Percentiles rank a stretch among this genome's conserved stretches.
These are phyloP conservation scores for Caenorhabditis sp. DNA, from an alignment of 2,888 invertebrate species.

Conservation along the genomic window DNA sequence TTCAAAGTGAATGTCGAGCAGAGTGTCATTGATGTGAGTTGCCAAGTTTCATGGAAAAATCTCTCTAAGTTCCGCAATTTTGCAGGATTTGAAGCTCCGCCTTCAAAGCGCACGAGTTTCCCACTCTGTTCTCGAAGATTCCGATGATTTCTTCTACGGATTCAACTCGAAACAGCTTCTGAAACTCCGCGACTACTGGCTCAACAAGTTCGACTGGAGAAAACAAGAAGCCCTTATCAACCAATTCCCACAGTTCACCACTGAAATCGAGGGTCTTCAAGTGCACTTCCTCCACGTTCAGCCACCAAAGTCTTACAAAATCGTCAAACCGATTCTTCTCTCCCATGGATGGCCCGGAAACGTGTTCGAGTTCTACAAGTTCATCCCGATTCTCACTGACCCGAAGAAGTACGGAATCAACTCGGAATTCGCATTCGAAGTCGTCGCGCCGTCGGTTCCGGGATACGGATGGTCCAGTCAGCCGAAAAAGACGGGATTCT, in stretches of 20 bases:
- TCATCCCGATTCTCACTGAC: conserved; percentile 85
- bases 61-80: too few species aligned
- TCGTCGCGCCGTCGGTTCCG: conserved; percentile 85
- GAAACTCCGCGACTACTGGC: conserved; percentile 88
- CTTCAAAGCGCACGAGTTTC: conserved; percentile 84
- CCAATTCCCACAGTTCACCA: conserved; percentile 88
- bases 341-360: conserved; percentile 93
- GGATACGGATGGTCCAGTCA: conserved; percentile 86
- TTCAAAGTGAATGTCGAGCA: conserved; percentile 75
- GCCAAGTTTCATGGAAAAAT: background rate
- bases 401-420: conserved; percentile 84
- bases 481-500: conserved; percentile 85
- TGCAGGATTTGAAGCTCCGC: conserved; percentile 83
- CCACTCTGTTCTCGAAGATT: conserved; percentile 80
- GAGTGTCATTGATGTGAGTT: conserved; percentile 64
- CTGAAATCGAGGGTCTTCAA: conserved; percentile 88
- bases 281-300: conserved; percentile 89
- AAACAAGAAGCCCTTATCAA: conserved; percentile 89
- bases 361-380: conserved; percentile 89
- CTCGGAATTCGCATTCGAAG: conserved; percentile 83
- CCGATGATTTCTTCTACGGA: conserved; percentile 89
- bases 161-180: conserved; percentile 87
- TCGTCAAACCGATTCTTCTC: conserved; percentile 86
- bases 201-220: conserved; percentile 88
- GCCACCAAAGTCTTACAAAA: conserved; percentile 79